phyloP scores from a whole-genome alignment of 2,113 vertebrate genomes.

The Gopherus flavomarginatus region DNA sequence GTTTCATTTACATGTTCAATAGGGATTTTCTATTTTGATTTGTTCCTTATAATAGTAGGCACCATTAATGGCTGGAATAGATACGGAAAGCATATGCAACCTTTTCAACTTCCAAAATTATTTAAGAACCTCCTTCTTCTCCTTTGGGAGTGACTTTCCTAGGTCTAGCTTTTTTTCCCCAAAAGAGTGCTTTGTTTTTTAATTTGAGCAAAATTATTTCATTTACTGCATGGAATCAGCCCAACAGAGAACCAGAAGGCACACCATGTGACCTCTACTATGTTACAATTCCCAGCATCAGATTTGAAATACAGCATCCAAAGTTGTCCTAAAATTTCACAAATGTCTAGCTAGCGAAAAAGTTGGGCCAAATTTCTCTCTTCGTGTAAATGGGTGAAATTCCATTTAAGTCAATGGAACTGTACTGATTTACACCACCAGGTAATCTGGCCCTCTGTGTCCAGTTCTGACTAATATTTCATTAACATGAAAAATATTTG shows the following conservation, averaged over 20 bases:
- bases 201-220: background rate
- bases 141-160: background rate
- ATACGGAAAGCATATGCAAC: background rate
- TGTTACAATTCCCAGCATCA: background rate
- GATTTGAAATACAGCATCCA: background rate
- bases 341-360: background rate
- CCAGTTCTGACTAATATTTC: background rate
- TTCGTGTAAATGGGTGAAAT: background rate
- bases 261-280: background rate
- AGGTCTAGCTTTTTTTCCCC: rapidly evolving
- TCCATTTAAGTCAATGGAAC: background rate
- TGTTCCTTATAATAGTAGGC: background rate
- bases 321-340: background rate
- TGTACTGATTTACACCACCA: background rate
- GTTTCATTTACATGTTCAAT: background rate
- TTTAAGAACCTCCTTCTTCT: background rate
- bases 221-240: background rate
- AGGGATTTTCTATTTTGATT: rapidly evolving
- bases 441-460: background rate
- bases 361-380: background rate
- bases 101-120: background rate
- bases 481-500: rapidly evolving
- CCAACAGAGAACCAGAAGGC: background rate
- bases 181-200: background rate
- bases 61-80: background rate